Evolutionary conservation across 2,797 vertebrate species (phyloP).

Genomic region (Lutjanus argentimaculatus): DNA sequence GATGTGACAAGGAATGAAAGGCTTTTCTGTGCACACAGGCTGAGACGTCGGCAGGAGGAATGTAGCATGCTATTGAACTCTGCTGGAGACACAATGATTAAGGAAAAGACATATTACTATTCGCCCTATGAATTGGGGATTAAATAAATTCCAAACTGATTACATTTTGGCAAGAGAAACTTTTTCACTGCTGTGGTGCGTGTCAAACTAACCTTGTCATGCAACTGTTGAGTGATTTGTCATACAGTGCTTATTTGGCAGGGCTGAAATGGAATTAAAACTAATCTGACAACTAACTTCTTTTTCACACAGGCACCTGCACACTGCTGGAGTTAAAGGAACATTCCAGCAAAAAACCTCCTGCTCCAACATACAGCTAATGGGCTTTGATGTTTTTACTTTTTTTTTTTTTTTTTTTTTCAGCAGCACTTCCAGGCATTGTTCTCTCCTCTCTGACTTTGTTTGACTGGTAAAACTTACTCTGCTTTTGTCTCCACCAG

Average conservation of each 20-base stretch:
- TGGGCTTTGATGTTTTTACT: neutral
- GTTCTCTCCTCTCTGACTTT: slow-evolving; percentile 25
- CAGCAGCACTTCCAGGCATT: slow-evolving; percentile 19
- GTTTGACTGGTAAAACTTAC: neutral
- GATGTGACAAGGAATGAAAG: slow-evolving; percentile 81
- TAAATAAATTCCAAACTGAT: slow-evolving; percentile 85
- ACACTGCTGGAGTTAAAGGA: slow-evolving; percentile 28
- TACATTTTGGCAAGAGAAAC: slow-evolving; percentile 78
- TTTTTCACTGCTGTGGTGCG: slow-evolving; percentile 50
- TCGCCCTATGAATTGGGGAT: slow-evolving; percentile 81
- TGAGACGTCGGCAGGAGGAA: slow-evolving; percentile 72
- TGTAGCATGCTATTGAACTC: slow-evolving; percentile 76
- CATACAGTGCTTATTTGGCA: slow-evolving; percentile 50
- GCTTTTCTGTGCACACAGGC: slow-evolving; percentile 81
- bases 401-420: neutral
- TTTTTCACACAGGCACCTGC: slow-evolving; percentile 61
- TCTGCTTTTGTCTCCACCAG: neutral
- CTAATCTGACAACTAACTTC: slow-evolving; percentile 70
- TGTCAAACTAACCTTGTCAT: slow-evolving; percentile 60
- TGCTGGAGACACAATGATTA: slow-evolving; percentile 80
- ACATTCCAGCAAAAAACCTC: neutral
- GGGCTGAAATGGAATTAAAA: slow-evolving; percentile 53
- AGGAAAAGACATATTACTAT: slow-evolving; percentile 78
- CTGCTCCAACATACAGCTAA: neutral
- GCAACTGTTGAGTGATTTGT: slow-evolving; percentile 69